Conservation (phyloP, 1,140 invertebrate species). For the Lamellibrachia luymesi region DNA sequence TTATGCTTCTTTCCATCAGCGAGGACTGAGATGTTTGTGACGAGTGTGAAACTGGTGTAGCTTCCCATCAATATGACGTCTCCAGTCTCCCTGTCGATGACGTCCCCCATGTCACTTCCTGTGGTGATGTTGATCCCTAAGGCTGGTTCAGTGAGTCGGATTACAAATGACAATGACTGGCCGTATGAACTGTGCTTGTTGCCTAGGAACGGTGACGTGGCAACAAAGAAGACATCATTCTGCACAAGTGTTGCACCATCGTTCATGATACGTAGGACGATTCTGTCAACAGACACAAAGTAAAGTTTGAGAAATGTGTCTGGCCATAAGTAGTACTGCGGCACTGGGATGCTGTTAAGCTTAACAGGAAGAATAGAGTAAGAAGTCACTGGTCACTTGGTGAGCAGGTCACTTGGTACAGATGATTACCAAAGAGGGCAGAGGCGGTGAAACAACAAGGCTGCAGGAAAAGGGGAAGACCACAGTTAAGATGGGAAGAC, state of each 20-base stretch:
- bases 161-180: slow-evolving; percentile 15
- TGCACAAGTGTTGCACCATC: neutral
- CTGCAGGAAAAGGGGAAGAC: too few species aligned
- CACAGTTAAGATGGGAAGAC: too few species aligned
- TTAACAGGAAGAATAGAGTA: too few species aligned
- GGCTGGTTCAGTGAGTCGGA: neutral
- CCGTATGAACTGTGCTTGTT: slow-evolving; percentile 27
- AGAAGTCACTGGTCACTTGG: too few species aligned
- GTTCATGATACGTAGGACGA: slow-evolving; percentile 20
- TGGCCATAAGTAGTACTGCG: neutral
- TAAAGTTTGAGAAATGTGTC: neutral
- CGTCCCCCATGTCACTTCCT: neutral
- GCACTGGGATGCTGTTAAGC: neutral
- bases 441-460: too few species aligned
- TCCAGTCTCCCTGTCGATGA: neutral
- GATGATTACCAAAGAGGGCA: too few species aligned
- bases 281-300: slow-evolving; percentile 13
- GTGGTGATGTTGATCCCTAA: neutral
- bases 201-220: slow-evolving; percentile 20
- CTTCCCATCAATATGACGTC: slow-evolving; percentile 25
- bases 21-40: neutral
- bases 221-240: slow-evolving; percentile 12
- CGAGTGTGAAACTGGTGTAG: slow-evolving; percentile 15
- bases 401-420: too few species aligned
- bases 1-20: slow-evolving; percentile 8